These are phyloP conservation scores for Vanessa tameamea DNA, from an alignment of 1,140 invertebrate genomes.

Conservation along the genomic window DNA sequence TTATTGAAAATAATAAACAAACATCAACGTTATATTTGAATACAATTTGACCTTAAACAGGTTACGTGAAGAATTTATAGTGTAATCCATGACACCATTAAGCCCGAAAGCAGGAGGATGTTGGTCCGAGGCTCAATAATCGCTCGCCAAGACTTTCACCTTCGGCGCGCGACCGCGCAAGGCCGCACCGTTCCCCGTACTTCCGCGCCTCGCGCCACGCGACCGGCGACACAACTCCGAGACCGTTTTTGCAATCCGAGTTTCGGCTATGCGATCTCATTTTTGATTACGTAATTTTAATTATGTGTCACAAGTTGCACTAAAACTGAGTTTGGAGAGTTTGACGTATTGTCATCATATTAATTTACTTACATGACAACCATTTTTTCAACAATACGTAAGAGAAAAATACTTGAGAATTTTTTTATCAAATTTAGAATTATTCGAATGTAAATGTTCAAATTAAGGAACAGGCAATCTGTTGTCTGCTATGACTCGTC, in stretches of 20 bases:
- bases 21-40: background rate
- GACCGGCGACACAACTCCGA: conserved; percentile 26
- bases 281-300: conserved; percentile 15
- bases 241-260: conserved; percentile 34
- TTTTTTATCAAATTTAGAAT: background rate
- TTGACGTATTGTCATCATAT: background rate
- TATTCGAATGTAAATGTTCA: background rate
- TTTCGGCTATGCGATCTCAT: conserved; percentile 29
- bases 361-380: too few relatives aligned
- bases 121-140: conserved; percentile 67
- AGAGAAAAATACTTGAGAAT: background rate
- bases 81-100: conserved; percentile 34
- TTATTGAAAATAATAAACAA: background rate
- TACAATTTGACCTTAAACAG: background rate
- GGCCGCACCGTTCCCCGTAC: conserved; percentile 63
- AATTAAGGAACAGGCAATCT: conserved; percentile 2
- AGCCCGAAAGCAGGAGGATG: conserved; percentile 63
- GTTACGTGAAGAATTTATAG: conserved; percentile 1
- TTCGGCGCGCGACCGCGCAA: conserved; percentile 69
- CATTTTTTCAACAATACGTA: background rate
- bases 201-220: conserved; percentile 53
- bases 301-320: conserved; percentile 2
- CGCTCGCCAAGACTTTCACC: conserved; percentile 72
- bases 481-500: conserved; percentile 11
- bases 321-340: background rate